Conservation (phyloP, 2,888 invertebrate genomes). For the Melanostoma scalare region DNA sequence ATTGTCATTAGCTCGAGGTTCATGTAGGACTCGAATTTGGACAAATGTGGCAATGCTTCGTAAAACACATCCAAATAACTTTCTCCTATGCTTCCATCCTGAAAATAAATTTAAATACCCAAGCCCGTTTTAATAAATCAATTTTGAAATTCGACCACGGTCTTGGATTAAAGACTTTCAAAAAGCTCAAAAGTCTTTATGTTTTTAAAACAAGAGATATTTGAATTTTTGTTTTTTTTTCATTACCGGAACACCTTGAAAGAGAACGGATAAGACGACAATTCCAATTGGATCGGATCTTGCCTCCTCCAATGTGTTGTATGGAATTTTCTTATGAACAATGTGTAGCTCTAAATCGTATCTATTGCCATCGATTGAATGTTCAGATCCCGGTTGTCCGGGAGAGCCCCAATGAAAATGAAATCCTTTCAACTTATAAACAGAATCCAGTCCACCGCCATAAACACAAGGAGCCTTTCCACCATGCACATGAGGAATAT, state of each 20-base stretch:
- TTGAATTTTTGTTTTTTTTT: background rate
- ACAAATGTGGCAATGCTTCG: slow-evolving; percentile 42
- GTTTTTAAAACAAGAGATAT: background rate
- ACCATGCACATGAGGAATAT: slow-evolving; percentile 32
- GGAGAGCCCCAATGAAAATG: slow-evolving; percentile 75
- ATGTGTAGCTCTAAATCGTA: slow-evolving; percentile 74
- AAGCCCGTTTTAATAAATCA: too few relatives aligned
- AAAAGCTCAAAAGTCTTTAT: background rate
- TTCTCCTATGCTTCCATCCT: slow-evolving; percentile 36
- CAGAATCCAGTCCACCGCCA: slow-evolving; percentile 32
- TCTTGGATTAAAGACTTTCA: too few relatives aligned
- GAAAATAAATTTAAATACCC: background rate
- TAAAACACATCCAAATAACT: slow-evolving; percentile 44
- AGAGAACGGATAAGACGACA: slow-evolving; percentile 46
- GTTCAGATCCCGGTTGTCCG: slow-evolving; percentile 73
- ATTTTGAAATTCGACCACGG: too few relatives aligned
- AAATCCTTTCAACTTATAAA: slow-evolving; percentile 58
- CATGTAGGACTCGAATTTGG: slow-evolving; percentile 34
- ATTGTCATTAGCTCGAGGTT: slow-evolving; percentile 51
- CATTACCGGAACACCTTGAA: slow-evolving; percentile 54
- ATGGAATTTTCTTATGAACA: slow-evolving; percentile 70
- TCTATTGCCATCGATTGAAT: slow-evolving; percentile 73
- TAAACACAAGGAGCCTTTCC: slow-evolving; percentile 25
- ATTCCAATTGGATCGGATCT: slow-evolving; percentile 48
- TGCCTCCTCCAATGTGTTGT: slow-evolving; percentile 41